A percentile compares a stretch with the other conserved stretches of the same genome.
Evolutionary conservation across 2,888 invertebrate species (phyloP).

Genomic region (Leucoptera coffeella): DNA sequence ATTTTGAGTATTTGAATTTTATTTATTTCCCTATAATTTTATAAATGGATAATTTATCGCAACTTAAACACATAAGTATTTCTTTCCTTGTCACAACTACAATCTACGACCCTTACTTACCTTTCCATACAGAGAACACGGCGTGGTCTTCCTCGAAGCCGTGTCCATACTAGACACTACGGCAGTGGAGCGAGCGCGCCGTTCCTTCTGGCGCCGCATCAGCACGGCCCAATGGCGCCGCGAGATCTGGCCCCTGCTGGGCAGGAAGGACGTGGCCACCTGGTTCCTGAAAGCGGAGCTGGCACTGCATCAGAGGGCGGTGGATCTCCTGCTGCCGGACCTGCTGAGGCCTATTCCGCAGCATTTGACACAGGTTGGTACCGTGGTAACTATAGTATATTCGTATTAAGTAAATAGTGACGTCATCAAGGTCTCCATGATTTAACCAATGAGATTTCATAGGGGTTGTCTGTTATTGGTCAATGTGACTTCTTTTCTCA

Average conservation of each 20-base stretch:
- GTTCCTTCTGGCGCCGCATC: constrained; percentile 82
- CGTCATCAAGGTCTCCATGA: no score
- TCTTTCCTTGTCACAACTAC: background rate
- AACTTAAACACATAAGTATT: no score
- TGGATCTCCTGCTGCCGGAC: constrained; percentile 94
- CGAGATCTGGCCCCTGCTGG: constrained; percentile 72
- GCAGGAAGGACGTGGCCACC: constrained; percentile 58
- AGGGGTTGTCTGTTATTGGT: no score
- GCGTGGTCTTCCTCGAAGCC: constrained; percentile 87
- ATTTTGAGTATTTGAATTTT: no score
- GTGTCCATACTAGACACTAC: constrained; percentile 86
- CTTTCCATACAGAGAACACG: constrained; percentile 75
- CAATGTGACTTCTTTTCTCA: no score
- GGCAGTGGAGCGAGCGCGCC: constrained; percentile 85
- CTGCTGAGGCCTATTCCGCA: constrained; percentile 92
- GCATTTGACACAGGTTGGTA: constrained; percentile 91
- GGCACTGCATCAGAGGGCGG: constrained; percentile 91
- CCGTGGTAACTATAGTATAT: constrained; percentile 89
- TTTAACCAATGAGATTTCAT: no score
- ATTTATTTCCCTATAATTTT: no score
- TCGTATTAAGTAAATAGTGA: no score
- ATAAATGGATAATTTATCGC: no score
- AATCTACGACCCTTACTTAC: background rate
- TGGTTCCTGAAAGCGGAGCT: constrained; percentile 83
- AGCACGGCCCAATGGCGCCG: constrained; percentile 89